phyloP scores from a whole-genome alignment of 2,888 invertebrate species.

The Mimachlamys varia region DNA sequence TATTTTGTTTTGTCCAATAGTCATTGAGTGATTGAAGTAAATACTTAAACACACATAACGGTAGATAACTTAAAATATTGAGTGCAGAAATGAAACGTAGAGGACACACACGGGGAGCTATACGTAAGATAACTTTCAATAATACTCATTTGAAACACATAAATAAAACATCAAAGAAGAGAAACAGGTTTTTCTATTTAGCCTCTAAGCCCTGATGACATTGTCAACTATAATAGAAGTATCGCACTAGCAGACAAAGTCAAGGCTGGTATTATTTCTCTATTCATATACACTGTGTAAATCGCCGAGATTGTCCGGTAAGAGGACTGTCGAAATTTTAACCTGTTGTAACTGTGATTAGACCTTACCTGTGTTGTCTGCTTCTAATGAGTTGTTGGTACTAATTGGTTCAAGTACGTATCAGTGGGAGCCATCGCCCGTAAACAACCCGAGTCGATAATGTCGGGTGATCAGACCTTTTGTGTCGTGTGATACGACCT shows the following conservation, averaged over 20 bases:
- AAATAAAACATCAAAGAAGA: slow-evolving; percentile 24
- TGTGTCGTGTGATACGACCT: slow-evolving; percentile 20
- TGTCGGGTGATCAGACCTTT: background rate
- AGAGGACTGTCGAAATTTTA: slow-evolving; percentile 9
- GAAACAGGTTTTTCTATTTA: slow-evolving; percentile 21
- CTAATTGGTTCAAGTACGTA: slow-evolving; percentile 32
- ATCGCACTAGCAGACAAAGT: slow-evolving; percentile 13
- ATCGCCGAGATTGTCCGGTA: background rate
- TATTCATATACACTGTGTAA: slow-evolving; percentile 16
- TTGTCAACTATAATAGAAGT: slow-evolving; percentile 5
- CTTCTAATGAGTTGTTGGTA: slow-evolving; percentile 25
- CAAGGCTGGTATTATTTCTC: background rate
- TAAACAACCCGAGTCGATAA: background rate
- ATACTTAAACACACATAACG: slow-evolving; percentile 31
- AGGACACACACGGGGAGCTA: background rate
- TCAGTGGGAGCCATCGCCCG: background rate
- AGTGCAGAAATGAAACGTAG: slow-evolving; percentile 21
- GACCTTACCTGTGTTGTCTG: slow-evolving; percentile 22
- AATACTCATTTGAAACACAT: slow-evolving; percentile 28
- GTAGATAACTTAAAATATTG: slow-evolving; percentile 31
- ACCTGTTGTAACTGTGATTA: slow-evolving; percentile 7
- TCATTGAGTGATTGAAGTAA: slow-evolving; percentile 23
- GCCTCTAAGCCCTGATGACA: slow-evolving; percentile 14
- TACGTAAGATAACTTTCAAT: slow-evolving; percentile 28
- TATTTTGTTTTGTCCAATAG: slow-evolving; percentile 15